These are phyloP conservation scores for Grallaria varia DNA, from an alignment of 2,113 vertebrate genomes.

Conservation along the genomic window DNA sequence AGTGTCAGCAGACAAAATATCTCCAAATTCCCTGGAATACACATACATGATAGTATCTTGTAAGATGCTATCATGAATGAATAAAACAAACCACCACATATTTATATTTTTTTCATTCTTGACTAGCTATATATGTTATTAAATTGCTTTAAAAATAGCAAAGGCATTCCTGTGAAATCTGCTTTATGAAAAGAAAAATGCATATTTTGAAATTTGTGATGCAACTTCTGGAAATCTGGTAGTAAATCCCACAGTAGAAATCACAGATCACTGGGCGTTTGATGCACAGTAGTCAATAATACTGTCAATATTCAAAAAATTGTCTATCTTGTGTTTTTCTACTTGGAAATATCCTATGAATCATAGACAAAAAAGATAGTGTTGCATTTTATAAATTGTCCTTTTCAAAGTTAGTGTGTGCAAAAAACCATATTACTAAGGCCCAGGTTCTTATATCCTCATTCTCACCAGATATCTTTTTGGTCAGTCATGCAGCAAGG, in stretches of 20 bases:
- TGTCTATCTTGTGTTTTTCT: neutral
- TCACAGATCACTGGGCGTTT: neutral
- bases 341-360: neutral
- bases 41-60: neutral
- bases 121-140: neutral
- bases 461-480: neutral
- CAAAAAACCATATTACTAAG: neutral
- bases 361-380: neutral
- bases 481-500: neutral
- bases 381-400: neutral
- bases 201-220: neutral
- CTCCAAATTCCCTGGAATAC: neutral
- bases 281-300: neutral
- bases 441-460: neutral
- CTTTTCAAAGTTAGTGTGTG: neutral
- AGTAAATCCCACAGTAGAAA: neutral
- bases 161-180: neutral
- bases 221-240: neutral
- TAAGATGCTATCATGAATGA: neutral
- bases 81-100: neutral
- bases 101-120: neutral
- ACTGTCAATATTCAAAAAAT: neutral
- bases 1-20: conserved; percentile 1
- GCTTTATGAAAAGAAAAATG: conserved; percentile 14
- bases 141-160: neutral